These are phyloP conservation scores for Octonoba sinensis DNA, from an alignment of 2,888 invertebrate genomes.

Conservation along the genomic window DNA sequence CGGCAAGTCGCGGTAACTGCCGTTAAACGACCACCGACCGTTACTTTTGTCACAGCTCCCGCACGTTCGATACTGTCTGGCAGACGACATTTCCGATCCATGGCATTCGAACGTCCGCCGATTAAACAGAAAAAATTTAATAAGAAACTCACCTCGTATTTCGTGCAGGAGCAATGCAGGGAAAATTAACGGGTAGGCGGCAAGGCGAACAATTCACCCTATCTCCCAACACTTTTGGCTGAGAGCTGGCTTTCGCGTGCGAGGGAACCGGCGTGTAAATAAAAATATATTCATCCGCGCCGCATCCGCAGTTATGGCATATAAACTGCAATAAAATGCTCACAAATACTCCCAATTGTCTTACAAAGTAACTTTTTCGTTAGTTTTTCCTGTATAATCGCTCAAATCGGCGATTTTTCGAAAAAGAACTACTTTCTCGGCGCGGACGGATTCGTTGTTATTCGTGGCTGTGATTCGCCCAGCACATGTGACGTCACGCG, in stretches of 20 bases:
- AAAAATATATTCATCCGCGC: conserved; percentile 62
- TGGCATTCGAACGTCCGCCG: conserved; percentile 11
- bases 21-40: conserved; percentile 30
- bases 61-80: conserved; percentile 32
- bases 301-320: no score
- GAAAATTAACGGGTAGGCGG: conserved; percentile 25
- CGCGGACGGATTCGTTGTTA: conserved; percentile 57
- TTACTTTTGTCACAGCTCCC: conserved; percentile 25
- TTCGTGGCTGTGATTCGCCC: conserved; percentile 35
- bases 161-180: conserved; percentile 32
- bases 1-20: conserved; percentile 28
- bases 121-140: conserved; percentile 13
- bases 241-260: conserved; percentile 46
- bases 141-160: conserved; percentile 39
- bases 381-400: conserved; percentile 2
- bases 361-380: conserved; percentile 25
- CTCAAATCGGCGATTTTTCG: neutral
- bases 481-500: conserved; percentile 61
- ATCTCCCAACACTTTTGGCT: conserved; percentile 26
- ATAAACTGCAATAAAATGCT: neutral
- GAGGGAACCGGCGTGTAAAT: conserved; percentile 61
- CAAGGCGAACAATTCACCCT: conserved; percentile 29
- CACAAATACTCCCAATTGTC: neutral
- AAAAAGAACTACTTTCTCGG: conserved; percentile 28
- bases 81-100: conserved; percentile 20